Base-by-base conservation (phyloP, 2,797 vertebrate species). In the Furcifer pardalis region DNA sequence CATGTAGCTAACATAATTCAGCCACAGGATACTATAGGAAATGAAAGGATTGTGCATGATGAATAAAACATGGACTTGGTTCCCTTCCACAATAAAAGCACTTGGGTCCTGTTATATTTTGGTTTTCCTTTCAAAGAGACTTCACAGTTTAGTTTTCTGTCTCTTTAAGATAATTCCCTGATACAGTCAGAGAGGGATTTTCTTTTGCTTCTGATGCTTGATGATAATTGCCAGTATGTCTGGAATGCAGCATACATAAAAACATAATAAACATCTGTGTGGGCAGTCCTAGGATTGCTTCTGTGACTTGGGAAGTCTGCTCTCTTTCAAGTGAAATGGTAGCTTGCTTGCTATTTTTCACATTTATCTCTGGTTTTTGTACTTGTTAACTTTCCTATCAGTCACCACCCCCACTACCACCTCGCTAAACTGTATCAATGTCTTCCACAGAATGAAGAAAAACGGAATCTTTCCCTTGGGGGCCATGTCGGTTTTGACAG, bases 401-500 rank as follows among this genome's bases (percentile, higher is more conserved):
- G 32, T 66, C n/a, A 66, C n/a, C 13, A 4, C 37, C 65, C 77
- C 77, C 46, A 42, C 72, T 72, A 0, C 23, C 52, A 12, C 27
- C 69, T 79, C 44, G 46, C 84, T 93, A 74, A 94, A 7, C 32
- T 5, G 19, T 2, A 9, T 85, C 52, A 46, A 86, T 86, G 23
- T 91, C 79, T 66, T 52, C 80, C 2, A 46, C 95, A 99, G 98
- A 98, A 97, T 82, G 97, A 97, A 94, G 98, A 98, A 90, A 97
- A 98, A 79, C 97, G 98, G 77, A 98, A 93, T 95, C 97, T 99
- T 63, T 96, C 94, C 83, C 95, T 99, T 90, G 97, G 98, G 0
- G 99, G 98, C 94, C 99, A 99, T 95, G 99, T 99, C 72, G 98
- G 99, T 84, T 99, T 99, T 0, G 99, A 99, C 96, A 99, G 99